phyloP scores from a whole-genome alignment of 2,797 vertebrate genomes.

The Petrocephalus schoutedeni region DNA sequence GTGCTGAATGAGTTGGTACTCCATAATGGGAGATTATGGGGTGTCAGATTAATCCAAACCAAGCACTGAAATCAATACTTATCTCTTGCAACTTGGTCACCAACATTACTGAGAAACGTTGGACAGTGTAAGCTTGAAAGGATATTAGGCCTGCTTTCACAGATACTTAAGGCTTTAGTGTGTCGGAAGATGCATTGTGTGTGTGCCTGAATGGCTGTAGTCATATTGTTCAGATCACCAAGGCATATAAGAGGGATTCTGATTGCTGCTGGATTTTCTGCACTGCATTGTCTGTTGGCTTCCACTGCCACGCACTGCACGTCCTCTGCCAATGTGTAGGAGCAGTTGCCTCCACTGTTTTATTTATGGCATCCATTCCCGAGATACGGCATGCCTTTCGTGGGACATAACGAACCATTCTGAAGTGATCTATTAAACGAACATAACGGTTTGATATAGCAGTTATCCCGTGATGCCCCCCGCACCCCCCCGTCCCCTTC shows the following conservation, averaged over 20 bases:
- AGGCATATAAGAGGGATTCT: neutral
- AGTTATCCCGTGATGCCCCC: neutral
- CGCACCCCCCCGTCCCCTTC: neutral
- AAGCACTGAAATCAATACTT: conserved; percentile 43
- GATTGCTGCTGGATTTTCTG: neutral
- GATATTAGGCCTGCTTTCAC: conserved; percentile 43
- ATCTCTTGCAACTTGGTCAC: conserved; percentile 43
- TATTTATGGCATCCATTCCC: neutral
- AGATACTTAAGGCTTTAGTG: conserved; percentile 38
- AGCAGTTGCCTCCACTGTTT: neutral
- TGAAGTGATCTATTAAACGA: conserved; percentile 2
- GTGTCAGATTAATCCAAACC: neutral
- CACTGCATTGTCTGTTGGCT: neutral
- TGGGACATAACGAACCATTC: neutral
- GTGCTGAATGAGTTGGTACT: neutral
- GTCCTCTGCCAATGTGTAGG: neutral
- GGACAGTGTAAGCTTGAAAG: conserved; percentile 37
- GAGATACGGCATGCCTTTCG: neutral
- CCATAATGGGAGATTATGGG: neutral
- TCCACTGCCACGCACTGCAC: neutral
- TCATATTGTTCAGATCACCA: conserved; percentile 7
- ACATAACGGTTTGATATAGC: neutral
- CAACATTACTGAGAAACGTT: conserved; percentile 31
- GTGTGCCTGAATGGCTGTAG: conserved; percentile 10
- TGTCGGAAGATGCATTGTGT: conserved; percentile 11